Evolutionary conservation across 2,888 invertebrate genomes (phyloP).

Genomic region (Toxonevra muliebris): DNA sequence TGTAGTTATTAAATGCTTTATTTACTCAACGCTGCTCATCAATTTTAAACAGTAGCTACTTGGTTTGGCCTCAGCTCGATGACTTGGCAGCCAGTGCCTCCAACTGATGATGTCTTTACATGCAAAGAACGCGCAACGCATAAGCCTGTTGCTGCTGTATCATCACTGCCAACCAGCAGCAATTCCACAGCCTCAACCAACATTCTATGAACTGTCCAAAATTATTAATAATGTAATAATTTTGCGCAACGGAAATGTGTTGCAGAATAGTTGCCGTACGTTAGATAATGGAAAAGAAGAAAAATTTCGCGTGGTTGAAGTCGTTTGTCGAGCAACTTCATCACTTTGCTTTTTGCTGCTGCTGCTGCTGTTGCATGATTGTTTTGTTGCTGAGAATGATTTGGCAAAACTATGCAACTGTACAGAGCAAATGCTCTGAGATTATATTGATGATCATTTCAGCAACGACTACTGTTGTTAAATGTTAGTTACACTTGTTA

Average conservation of each 20-base stretch:
- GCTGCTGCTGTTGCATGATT: background rate
- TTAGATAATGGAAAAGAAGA: background rate
- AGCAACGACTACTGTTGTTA: too few species aligned
- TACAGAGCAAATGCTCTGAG: background rate
- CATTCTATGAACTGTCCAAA: constrained; percentile 22
- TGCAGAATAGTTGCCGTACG: background rate
- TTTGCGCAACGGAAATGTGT: constrained; percentile 7
- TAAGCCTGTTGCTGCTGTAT: constrained; percentile 4
- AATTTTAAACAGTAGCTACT: constrained; percentile 1
- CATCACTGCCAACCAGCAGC: constrained; percentile 24
- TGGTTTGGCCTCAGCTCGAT: too few species aligned
- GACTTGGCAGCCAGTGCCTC: too few species aligned
- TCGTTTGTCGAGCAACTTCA: constrained; percentile 10
- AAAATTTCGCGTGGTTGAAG: constrained; percentile 14
- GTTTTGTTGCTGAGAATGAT: background rate
- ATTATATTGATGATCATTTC: too few species aligned
- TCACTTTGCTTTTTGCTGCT: constrained; percentile 9
- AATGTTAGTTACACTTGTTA: too few species aligned
- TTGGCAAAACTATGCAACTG: background rate
- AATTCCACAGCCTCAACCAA: background rate
- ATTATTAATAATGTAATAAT: constrained; percentile 33
- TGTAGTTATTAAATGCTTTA: constrained; percentile 22
- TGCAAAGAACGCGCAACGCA: background rate
- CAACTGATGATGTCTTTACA: too few species aligned
- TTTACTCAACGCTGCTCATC: constrained; percentile 18